These are phyloP conservation scores for Catocala sponsa DNA, from an alignment of 2,888 invertebrate species.

Conservation along the genomic window DNA sequence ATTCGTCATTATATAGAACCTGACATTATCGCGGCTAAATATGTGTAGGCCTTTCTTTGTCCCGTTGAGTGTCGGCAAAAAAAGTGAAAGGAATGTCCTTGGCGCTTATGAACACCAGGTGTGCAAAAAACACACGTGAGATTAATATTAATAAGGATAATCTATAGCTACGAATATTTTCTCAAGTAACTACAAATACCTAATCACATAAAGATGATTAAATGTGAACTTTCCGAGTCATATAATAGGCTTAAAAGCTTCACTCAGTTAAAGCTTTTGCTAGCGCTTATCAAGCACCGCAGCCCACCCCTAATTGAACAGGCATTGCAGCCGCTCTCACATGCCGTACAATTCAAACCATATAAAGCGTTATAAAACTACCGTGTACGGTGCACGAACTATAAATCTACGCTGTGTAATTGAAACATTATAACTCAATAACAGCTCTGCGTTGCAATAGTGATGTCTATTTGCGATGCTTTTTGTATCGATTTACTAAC, in stretches of 20 bases:
- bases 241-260: background rate
- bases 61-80: too few relatives aligned
- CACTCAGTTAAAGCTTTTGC: background rate
- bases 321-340: background rate
- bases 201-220: too few relatives aligned
- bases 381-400: slow-evolving; percentile 23
- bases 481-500: slow-evolving; percentile 25
- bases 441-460: slow-evolving; percentile 34
- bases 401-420: slow-evolving; percentile 47
- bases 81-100: too few relatives aligned
- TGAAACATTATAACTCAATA: slow-evolving; percentile 54
- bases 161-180: too few relatives aligned
- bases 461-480: slow-evolving; percentile 23
- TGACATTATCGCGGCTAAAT: too few relatives aligned
- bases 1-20: too few relatives aligned
- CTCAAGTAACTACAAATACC: too few relatives aligned
- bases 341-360: background rate
- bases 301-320: background rate
- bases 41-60: too few relatives aligned
- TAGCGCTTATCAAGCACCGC: slow-evolving; percentile 2
- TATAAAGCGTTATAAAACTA: slow-evolving; percentile 6
- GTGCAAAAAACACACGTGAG: too few relatives aligned
- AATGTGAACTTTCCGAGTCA: too few relatives aligned
- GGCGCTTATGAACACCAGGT: too few relatives aligned
- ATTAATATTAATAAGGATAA: too few relatives aligned